Base-by-base conservation (phyloP, 2,113 vertebrate species). In the Oophaga pumilio region DNA sequence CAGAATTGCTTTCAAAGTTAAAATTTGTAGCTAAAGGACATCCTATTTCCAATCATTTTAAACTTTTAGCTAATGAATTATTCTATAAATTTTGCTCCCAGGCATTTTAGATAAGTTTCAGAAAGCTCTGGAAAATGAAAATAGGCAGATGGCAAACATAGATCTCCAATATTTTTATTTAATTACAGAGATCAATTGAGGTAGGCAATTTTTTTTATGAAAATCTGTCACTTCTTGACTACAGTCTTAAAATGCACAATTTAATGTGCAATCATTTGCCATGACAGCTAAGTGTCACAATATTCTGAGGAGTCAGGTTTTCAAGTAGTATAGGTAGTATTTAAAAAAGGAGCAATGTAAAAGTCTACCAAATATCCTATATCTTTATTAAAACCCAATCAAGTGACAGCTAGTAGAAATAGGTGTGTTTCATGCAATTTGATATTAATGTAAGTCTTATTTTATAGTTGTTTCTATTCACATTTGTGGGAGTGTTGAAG, bases 251-350 rank as follows among this genome's bases (percentile, higher is more conserved):
- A 85, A 59, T 71, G 73, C 18, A 85, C 33, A 22, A 76, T 85
- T 62, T 5, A 85, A 76, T 26, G 33, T 22, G 56, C 18, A 62
- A 50, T 74, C 22, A 26, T 9, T n/a, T 9, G 33, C 76, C 59
- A 85, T 85, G 64, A 73, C 82, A 84, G 52, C 8, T 20, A 24
- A 85, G 14, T 85, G 68, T 74, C 69, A 85, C 12, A 84, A 84
- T 84, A 84, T 84, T 71, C 82, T 26, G 15, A 53, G 66, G 3
- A 33, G 10, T 50, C 12, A n/a, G 18, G 12, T 81, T 28, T 62
- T 28, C 33, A 68, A 24, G 81, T 15, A 5, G 15, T 24, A 8
- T 68, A n/a, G n/a, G 60, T 49, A 22, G 64, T 66, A 83, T 83
- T 83, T 83, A 83, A 83, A 15, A 71, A 22, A 52, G 13, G 11